These are phyloP conservation scores for Labeo rohita DNA, from an alignment of 2,113 vertebrate genomes.

Conservation along the genomic window DNA sequence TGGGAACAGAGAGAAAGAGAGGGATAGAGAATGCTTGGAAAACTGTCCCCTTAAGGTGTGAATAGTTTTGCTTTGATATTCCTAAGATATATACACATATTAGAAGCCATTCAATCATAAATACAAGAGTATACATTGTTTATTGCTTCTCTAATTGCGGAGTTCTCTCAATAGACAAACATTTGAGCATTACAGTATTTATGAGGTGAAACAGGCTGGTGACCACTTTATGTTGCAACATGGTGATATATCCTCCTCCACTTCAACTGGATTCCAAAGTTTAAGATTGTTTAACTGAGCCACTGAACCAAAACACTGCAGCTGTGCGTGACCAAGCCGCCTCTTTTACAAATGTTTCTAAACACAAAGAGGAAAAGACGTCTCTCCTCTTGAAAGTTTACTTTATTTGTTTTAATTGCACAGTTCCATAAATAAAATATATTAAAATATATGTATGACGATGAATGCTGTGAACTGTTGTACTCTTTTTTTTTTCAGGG, in stretches of 20 bases:
- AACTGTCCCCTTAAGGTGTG: constrained; percentile 20
- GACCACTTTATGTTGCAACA: constrained; percentile 25
- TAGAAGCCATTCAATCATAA: neutral
- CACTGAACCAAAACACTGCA: constrained; percentile 55
- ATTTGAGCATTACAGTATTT: constrained; percentile 12
- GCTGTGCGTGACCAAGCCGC: constrained; percentile 40
- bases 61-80: constrained; percentile 36
- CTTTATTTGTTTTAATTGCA: constrained; percentile 12
- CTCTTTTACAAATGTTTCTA: constrained; percentile 26
- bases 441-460: neutral
- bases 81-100: neutral
- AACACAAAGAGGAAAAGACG: constrained; percentile 21
- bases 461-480: neutral
- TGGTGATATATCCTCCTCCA: constrained; percentile 47
- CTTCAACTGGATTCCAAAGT: constrained; percentile 55
- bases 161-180: neutral
- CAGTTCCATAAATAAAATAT: neutral
- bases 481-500: neutral
- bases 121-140: constrained; percentile 5
- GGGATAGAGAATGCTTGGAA: constrained; percentile 35
- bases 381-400: neutral
- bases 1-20: constrained; percentile 73
- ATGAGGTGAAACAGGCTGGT: constrained; percentile 25
- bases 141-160: neutral
- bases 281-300: constrained; percentile 51